These are phyloP conservation scores for Magallana angulata DNA, from an alignment of 1,140 invertebrate genomes.

Conservation along the genomic window DNA sequence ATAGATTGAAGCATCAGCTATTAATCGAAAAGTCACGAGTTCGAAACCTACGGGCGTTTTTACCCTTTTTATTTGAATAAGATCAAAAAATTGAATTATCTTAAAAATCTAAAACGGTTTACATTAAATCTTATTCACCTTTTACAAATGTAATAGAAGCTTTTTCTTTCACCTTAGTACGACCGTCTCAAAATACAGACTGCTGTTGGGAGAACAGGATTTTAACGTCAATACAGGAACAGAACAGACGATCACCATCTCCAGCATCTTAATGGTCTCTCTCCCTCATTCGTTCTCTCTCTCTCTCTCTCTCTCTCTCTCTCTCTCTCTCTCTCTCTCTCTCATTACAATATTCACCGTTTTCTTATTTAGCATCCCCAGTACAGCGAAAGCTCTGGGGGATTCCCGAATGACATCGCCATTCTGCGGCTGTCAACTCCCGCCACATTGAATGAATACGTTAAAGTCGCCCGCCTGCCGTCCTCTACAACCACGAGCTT, in stretches of 20 bases:
- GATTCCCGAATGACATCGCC: constrained; percentile 54
- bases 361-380: constrained; percentile 40
- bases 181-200: constrained; percentile 29
- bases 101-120: no score
- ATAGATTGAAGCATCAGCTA: no score
- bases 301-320: no score
- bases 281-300: neutral
- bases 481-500: neutral
- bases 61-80: no score
- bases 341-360: neutral
- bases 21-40: no score
- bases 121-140: no score
- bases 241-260: constrained; percentile 27
- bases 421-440: constrained; percentile 28
- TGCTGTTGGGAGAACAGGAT: constrained; percentile 44
- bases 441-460: neutral
- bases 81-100: no score
- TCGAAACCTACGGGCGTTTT: neutral
- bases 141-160: no score
- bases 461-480: constrained; percentile 28
- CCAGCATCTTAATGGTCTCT: constrained; percentile 19
- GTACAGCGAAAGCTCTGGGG: constrained; percentile 37
- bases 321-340: no score
- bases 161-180: neutral
- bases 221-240: neutral